Evolutionary conservation across 2,113 vertebrate genomes (phyloP), one percentile per base, ranked within the genome.

Genomic region (Crotalus viridis): DNA sequence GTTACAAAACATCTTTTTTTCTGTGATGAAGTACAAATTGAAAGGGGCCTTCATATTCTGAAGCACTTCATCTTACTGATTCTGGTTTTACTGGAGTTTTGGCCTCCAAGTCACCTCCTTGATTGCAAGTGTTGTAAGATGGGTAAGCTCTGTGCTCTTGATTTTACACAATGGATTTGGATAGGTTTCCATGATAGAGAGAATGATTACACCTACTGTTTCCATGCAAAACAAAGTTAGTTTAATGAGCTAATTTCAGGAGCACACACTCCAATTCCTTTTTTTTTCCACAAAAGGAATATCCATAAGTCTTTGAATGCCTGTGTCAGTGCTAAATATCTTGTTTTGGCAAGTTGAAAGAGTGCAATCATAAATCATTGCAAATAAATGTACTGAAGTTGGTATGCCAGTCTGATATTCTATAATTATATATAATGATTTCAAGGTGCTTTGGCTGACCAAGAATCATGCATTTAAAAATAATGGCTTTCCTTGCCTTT

Each of bases 351-450:
- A 89, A 74, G 57, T 90, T 51, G 33, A n/a, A 89, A 39, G 15
- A 0, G 0, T 10, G 86, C 74, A 56, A 87, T 94, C 86, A 95
- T 69, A 93, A 90, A 91, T 94, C 89, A 93, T 94, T 95, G 89
- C 19, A 90, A 90, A 89, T 94, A 92, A 93, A 93, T 69, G 28
- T 91, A 94, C 55, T 74, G 92, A 92, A 94, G 57, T 91, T 59
- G 48, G 57, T 93, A 92, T 92, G 93, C 92, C 15, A 51, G 87
- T 55, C 74, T n/a, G 89, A 95, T 74, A 91, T 90, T 92, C 93
- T 81, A 4, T 95, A 97, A 97, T 95, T 95, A 95, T 95, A 91
- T 87, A 56, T 93, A 92, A 95, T 92, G 94, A 94, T 93, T 96
- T 96, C 95, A 92, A 5, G 2, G 94, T 85, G 91, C 81, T 96